Conservation (phyloP, 1,140 invertebrate genomes). For the Zaprionus lachaisei region DNA sequence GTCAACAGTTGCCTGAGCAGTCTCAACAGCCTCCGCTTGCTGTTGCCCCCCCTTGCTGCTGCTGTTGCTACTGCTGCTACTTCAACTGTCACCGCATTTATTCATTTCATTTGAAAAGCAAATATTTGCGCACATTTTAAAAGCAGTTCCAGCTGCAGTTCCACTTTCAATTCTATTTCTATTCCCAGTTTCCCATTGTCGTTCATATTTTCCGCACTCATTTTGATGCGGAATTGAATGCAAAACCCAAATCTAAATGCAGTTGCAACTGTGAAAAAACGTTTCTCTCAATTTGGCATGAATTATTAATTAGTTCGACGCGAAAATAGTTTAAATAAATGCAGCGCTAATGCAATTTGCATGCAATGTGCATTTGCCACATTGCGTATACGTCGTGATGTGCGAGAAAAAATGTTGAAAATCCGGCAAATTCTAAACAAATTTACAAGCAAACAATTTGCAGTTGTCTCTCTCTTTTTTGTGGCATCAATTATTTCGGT, state of each 20-base stretch:
- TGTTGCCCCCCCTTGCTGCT: background rate
- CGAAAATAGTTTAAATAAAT: slow-evolving; percentile 46
- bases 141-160: slow-evolving; percentile 32
- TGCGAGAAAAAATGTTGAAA: background rate
- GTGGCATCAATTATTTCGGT: background rate
- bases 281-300: slow-evolving; percentile 58
- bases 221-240: slow-evolving; percentile 70
- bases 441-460: slow-evolving; percentile 6
- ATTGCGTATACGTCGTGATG: slow-evolving; percentile 58
- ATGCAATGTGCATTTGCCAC: slow-evolving; percentile 44
- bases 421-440: background rate
- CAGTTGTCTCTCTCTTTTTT: background rate
- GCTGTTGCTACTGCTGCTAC: background rate
- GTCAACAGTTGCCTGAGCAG: slow-evolving; percentile 16
- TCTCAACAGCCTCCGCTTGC: background rate
- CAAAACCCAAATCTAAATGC: slow-evolving; percentile 58
- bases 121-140: slow-evolving; percentile 66
- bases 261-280: slow-evolving; percentile 9
- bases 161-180: slow-evolving; percentile 3
- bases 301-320: slow-evolving; percentile 68
- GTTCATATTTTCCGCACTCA: slow-evolving; percentile 53
- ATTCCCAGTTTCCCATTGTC: background rate
- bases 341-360: slow-evolving; percentile 65
- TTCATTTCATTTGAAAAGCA: slow-evolving; percentile 76
- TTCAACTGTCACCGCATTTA: slow-evolving; percentile 47